Conservation (phyloP, 2,888 invertebrate genomes). For the Lithodes maja region DNA sequence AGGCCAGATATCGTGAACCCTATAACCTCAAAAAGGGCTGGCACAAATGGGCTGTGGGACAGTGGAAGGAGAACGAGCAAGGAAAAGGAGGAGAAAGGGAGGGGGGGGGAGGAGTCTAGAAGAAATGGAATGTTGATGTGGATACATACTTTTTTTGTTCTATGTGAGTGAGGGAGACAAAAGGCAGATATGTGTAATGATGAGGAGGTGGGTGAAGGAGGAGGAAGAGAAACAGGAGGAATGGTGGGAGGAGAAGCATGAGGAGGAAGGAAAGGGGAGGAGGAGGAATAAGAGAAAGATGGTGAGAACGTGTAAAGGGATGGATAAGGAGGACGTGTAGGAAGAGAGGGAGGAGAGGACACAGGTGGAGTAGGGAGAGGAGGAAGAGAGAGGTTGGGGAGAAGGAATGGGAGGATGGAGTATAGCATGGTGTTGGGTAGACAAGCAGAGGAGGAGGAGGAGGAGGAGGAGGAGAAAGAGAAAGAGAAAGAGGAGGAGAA, state of each 20-base stretch:
- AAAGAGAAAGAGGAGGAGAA: background rate
- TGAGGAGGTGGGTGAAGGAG: background rate
- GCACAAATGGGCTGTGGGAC: too few species aligned
- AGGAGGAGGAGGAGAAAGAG: background rate
- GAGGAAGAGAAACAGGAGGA: background rate
- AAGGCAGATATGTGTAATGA: too few species aligned
- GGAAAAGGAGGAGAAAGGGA: background rate
- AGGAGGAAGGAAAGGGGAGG: background rate
- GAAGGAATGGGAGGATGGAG: background rate
- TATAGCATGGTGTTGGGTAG: slow-evolving; percentile 1
- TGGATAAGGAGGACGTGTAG: background rate
- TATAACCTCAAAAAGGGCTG: too few species aligned
- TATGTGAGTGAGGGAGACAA: too few species aligned
- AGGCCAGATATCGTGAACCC: too few species aligned
- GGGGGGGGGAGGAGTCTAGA: background rate
- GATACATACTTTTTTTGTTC: too few species aligned
- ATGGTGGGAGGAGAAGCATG: background rate
- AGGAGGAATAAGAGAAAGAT: background rate
- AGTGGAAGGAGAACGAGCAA: background rate
- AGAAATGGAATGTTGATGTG: too few species aligned
- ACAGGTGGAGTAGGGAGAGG: background rate
- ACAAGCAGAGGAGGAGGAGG: background rate
- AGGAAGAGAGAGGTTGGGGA: background rate
- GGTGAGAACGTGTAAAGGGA: background rate
- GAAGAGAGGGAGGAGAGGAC: background rate